These are phyloP conservation scores for Chaitophorus viminalis DNA, from an alignment of 2,888 invertebrate species.

Conservation along the genomic window DNA sequence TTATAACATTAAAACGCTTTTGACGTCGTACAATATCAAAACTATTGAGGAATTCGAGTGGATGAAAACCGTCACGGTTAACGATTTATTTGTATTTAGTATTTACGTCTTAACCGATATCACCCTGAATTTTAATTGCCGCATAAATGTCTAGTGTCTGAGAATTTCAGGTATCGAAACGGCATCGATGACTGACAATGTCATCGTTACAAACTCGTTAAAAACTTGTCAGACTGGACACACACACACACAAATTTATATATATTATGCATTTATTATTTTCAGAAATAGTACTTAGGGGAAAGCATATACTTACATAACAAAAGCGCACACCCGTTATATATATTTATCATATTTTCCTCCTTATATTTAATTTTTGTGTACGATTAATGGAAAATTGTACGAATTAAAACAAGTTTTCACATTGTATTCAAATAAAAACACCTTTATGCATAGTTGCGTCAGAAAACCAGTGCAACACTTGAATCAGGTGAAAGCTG, in stretches of 20 bases:
- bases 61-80: background rate
- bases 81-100: conserved; percentile 9
- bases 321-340: background rate
- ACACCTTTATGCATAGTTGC: conserved; percentile 10
- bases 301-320: background rate
- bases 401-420: conserved; percentile 19
- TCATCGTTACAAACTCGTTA: background rate
- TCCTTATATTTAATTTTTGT: background rate
- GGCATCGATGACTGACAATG: background rate
- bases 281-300: background rate
- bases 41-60: conserved; percentile 6
- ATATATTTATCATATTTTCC: background rate
- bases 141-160: background rate
- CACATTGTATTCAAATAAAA: conserved; percentile 7
- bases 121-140: background rate
- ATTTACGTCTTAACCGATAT: conserved; percentile 1
- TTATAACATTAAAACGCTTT: background rate
- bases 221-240: conserved; percentile 5
- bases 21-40: too few relatives aligned
- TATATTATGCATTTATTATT: background rate
- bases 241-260: too few relatives aligned
- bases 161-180: background rate
- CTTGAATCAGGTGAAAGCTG: conserved; percentile 52
- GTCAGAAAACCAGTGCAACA: conserved; percentile 40
- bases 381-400: conserved; percentile 35